These are phyloP conservation scores for Diogma glabrata DNA, from an alignment of 2,888 invertebrate genomes.

Conservation along the genomic window DNA sequence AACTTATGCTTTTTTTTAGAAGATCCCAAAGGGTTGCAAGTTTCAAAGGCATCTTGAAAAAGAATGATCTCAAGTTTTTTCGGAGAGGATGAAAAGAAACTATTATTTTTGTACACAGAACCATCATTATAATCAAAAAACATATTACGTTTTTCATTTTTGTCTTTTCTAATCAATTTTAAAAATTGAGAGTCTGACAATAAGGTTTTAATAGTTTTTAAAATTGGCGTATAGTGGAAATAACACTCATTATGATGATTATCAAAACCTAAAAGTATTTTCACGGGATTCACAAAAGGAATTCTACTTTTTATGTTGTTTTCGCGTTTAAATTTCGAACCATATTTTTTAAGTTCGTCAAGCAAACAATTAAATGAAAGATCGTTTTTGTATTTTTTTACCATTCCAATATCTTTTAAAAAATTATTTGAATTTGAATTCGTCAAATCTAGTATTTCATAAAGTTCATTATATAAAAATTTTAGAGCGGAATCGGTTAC, in stretches of 20 bases:
- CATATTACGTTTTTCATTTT: no score
- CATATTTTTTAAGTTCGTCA: background rate
- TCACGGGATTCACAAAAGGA: constrained; percentile 9
- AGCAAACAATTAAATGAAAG: background rate
- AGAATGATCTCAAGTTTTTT: constrained; percentile 19
- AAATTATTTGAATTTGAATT: background rate
- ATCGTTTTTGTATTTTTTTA: background rate
- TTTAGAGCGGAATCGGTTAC: background rate
- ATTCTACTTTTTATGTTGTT: background rate
- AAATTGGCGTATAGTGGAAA: constrained; percentile 15
- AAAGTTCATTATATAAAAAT: constrained; percentile 5
- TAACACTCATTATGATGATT: constrained; percentile 12
- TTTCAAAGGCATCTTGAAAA: constrained; percentile 25
- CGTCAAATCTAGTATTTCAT: background rate
- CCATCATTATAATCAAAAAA: no score
- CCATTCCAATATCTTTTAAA: background rate
- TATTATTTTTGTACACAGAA: constrained; percentile 14
- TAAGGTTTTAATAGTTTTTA: constrained; percentile 11
- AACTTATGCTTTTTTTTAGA: constrained; percentile 24
- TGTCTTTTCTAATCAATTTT: no score
- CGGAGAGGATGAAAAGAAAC: constrained; percentile 14
- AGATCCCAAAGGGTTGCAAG: constrained; percentile 25
- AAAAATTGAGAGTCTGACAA: constrained; percentile 12
- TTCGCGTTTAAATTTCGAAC: background rate
- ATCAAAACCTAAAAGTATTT: constrained; percentile 10